Percentiles rank a stretch among this genome's conserved stretches.
phyloP scores from a whole-genome alignment of 2,888 invertebrate species.

The Lasioglossum lativentre region DNA sequence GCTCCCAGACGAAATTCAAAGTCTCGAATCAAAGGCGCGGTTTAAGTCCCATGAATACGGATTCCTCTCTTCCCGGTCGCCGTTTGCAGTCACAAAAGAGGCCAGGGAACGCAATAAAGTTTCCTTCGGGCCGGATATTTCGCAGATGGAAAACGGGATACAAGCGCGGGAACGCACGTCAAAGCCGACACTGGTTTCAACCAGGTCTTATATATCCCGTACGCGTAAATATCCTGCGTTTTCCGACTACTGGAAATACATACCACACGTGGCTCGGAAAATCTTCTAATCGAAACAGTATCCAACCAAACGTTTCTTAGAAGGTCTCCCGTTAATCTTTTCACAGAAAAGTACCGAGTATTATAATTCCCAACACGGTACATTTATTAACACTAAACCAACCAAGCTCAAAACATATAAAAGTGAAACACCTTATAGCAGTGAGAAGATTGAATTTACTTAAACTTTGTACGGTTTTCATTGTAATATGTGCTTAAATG shows the following conservation, averaged over 20 bases:
- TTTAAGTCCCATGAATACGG: background rate
- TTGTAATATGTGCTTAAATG: no score
- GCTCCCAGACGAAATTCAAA: background rate
- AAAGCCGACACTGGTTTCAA: conserved; percentile 31
- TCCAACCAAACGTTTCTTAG: background rate
- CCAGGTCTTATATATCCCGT: conserved; percentile 35
- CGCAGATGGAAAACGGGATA: conserved; percentile 19
- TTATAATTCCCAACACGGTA: background rate
- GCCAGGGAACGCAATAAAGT: conserved; percentile 47
- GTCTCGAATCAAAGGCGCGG: background rate
- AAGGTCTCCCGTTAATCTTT: no score
- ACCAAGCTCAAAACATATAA: no score
- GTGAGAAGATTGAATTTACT: no score
- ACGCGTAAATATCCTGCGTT: background rate
- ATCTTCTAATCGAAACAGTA: background rate
- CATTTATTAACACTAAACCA: no score
- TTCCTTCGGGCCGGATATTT: conserved; percentile 12
- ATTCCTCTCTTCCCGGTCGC: conserved; percentile 36
- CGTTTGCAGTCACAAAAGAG: conserved; percentile 26
- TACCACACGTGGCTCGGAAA: background rate
- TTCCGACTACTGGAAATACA: background rate
- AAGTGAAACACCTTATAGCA: no score
- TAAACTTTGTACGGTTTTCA: no score
- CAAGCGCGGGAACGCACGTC: conserved; percentile 24
- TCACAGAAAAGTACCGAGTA: background rate